phyloP scores from a whole-genome alignment of 1,140 invertebrate species.

The Tetranychus urticae region DNA sequence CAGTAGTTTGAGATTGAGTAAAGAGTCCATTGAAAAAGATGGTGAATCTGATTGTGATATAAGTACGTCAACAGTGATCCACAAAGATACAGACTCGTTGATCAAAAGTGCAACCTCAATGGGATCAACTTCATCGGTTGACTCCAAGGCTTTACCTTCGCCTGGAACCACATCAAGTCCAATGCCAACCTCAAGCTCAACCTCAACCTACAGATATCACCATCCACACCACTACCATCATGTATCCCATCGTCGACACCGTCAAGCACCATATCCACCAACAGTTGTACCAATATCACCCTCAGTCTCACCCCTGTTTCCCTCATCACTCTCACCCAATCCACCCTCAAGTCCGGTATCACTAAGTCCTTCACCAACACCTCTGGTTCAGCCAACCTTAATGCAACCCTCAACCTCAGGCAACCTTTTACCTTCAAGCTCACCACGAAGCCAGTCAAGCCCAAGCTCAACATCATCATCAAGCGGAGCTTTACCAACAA shows the following conservation, averaged over 20 bases:
- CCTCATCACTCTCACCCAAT: neutral
- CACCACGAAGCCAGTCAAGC: neutral
- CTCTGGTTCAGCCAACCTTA: constrained; percentile 2
- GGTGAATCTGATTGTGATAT: constrained; percentile 11
- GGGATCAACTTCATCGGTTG: neutral
- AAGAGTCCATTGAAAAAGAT: neutral
- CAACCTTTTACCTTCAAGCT: neutral
- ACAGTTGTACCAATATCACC: constrained; percentile 22
- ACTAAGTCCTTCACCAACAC: constrained; percentile 10
- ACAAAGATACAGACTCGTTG: constrained; percentile 5
- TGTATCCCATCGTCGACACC: constrained; percentile 3
- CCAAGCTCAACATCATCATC: neutral
- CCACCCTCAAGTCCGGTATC: neutral
- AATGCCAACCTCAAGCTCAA: neutral
- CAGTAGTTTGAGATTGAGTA: neutral
- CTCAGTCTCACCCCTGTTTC: constrained; percentile 8
- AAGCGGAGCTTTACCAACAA: neutral
- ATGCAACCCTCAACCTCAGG: neutral
- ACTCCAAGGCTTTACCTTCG: neutral
- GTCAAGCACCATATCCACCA: constrained; percentile 15
- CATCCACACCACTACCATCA: constrained; percentile 4
- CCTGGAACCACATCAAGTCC: neutral
- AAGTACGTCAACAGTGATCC: constrained; percentile 11
- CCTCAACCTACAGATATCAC: constrained; percentile 23
- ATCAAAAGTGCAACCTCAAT: constrained; percentile 1